Base-by-base conservation (phyloP, 2,797 vertebrate genomes). In the Phyllotis vaccarum region DNA sequence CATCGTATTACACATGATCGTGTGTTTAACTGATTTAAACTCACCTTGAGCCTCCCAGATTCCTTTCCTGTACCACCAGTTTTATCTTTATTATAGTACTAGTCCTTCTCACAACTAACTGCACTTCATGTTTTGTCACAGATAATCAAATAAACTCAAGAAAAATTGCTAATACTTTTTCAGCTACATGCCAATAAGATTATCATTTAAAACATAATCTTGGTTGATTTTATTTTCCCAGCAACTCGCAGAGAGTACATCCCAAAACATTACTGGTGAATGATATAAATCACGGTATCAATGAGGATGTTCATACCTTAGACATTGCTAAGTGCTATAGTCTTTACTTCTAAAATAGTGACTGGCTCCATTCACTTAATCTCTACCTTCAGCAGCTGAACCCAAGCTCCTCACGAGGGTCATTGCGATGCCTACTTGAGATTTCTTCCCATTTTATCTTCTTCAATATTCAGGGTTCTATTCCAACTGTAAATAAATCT, bases 91-190 rank as follows among this genome's bases (percentile, higher is more conserved):
- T 70, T 52, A 19, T 31, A 29, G 14, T 68, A 54, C 24, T 62
- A 24, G 56, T 75, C 49, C 89, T 93, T 88, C 56, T 89, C 37
- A 58, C n/a, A 62, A 92, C 37, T 22, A 81, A 75, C 91, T 40
- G 17, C 37, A 86, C 31, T 58, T 81, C 22, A 49, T 46, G 74
- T n/a, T 49, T 86, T 78, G 76, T 29, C 76, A 92, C 49, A 79
- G 56, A 86, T 43, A 86, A 82, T 83, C 49, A 76, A 22, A 86
- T 46, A 86, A 75, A 86, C n/a, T 81, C 52, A 52, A 74, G 89
- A 89, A 74, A 43, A 94, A 88, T 78, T 29, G 43, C 52, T 75
- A 66, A n/a, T 6, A 34, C 21, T 89, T 40, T 86, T 96, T 89
- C 90, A 9, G 21, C 62, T 90, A 79, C 94, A 92, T 58, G 83